These are phyloP conservation scores for Asobara japonica DNA, from an alignment of 1,140 invertebrate species.

Conservation along the genomic window DNA sequence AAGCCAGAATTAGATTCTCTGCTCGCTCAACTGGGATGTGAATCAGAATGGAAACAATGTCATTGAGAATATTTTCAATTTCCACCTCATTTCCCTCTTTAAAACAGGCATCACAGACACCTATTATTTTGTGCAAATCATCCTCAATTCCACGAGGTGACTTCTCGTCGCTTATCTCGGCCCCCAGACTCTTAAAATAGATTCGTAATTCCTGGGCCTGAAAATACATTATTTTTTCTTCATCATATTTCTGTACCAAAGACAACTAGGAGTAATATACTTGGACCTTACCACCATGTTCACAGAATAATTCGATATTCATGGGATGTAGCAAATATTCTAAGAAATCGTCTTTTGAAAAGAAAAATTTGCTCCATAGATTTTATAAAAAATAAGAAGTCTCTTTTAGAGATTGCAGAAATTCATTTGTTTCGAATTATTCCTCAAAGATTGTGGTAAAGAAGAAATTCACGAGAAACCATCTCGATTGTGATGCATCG, in stretches of 20 bases:
- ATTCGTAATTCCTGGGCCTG: conserved; percentile 88
- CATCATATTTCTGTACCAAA: neutral
- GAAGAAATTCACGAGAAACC: too few relatives aligned
- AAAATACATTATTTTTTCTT: conserved; percentile 31
- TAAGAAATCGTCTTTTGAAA: too few relatives aligned
- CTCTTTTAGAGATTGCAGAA: too few relatives aligned
- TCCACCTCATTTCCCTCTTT: conserved; percentile 83
- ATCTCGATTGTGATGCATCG: too few relatives aligned
- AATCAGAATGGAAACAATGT: conserved; percentile 93
- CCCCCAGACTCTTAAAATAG: conserved; percentile 90
- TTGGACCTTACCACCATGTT: too few relatives aligned
- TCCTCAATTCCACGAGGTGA: conserved; percentile 90
- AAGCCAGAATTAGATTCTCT: conserved; percentile 90
- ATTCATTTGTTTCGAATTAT: too few relatives aligned
- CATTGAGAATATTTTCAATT: conserved; percentile 85
- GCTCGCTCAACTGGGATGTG: conserved; percentile 85
- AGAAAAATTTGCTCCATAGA: too few relatives aligned
- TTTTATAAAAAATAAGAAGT: too few relatives aligned
- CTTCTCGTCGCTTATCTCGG: conserved; percentile 91
- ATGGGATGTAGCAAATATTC: too few relatives aligned
- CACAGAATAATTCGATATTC: too few relatives aligned
- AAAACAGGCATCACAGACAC: conserved; percentile 92
- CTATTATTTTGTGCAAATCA: conserved; percentile 94
- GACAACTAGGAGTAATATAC: neutral
- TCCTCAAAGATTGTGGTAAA: too few relatives aligned